Evolutionary conservation across 1,140 invertebrate species (phyloP).

Genomic region (Hyposmocoma kahamanoa): DNA sequence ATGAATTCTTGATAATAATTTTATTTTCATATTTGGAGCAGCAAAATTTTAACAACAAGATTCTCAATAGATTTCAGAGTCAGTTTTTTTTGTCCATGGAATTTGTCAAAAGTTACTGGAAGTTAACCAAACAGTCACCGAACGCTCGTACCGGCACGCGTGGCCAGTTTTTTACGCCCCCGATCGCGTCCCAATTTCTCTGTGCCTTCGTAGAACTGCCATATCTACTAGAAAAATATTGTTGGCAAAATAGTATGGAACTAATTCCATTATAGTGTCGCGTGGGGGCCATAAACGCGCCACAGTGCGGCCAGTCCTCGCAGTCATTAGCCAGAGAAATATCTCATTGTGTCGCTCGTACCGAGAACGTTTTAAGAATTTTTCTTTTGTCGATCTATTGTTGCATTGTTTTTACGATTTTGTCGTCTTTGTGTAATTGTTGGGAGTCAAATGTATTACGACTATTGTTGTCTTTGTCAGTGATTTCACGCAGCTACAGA

Average conservation of each 20-base stretch:
- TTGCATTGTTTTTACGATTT: constrained; percentile 53
- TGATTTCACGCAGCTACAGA: constrained; percentile 49
- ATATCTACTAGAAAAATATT: constrained; percentile 26
- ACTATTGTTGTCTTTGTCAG: constrained; percentile 46
- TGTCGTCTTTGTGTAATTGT: constrained; percentile 58
- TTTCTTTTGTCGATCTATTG: constrained; percentile 44
- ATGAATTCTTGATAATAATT: too few relatives aligned
- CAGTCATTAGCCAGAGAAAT: constrained; percentile 55
- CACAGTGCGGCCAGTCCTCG: constrained; percentile 51
- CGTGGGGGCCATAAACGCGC: constrained; percentile 64
- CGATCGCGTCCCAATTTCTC: constrained; percentile 39
- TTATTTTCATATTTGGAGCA: too few relatives aligned
- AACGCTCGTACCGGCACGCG: constrained; percentile 40
- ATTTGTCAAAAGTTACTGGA: constrained; percentile 18
- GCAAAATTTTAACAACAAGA: too few relatives aligned
- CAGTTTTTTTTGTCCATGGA: not conserved
- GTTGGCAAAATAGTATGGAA: constrained; percentile 66
- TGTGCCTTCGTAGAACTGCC: constrained; percentile 47
- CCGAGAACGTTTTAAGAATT: constrained; percentile 49
- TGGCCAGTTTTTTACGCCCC: constrained; percentile 36
- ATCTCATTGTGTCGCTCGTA: constrained; percentile 45
- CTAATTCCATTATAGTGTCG: constrained; percentile 66
- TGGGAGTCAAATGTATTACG: constrained; percentile 70
- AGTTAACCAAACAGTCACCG: constrained; percentile 9
- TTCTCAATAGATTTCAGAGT: too few relatives aligned